These are phyloP conservation scores for Hetaerina titia DNA, from an alignment of 2,888 invertebrate species.

Conservation along the genomic window DNA sequence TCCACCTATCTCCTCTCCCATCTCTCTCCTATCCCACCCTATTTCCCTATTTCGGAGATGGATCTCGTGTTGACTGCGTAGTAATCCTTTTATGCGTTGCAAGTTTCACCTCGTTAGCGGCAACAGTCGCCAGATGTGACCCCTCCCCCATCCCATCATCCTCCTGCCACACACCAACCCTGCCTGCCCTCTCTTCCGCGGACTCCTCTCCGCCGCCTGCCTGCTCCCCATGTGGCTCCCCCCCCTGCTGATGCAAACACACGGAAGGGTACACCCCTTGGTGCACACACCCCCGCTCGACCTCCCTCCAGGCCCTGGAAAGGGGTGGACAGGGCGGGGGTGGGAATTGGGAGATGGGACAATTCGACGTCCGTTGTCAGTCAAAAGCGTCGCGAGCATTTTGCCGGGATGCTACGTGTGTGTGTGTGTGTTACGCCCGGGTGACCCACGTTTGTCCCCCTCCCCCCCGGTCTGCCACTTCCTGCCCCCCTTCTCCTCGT, in stretches of 20 bases:
- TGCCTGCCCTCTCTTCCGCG: not conserved
- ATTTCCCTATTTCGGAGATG: slow-evolving; percentile 24
- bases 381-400: not conserved
- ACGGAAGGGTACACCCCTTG: too few species aligned
- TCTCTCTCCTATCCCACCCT: not conserved
- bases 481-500: too few species aligned
- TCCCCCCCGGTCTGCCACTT: not conserved
- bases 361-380: slow-evolving; percentile 37
- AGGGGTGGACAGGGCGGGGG: not conserved
- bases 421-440: not conserved
- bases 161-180: not conserved
- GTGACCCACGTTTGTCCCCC: not conserved
- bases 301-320: not conserved
- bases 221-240: not conserved
- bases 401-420: not conserved
- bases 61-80: slow-evolving; percentile 55
- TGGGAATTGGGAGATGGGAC: not conserved
- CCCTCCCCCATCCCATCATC: not conserved
- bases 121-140: slow-evolving; percentile 56
- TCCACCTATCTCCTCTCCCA: not conserved
- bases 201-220: not conserved
- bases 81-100: slow-evolving; percentile 59
- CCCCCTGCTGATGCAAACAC: not conserved
- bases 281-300: not conserved
- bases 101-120: slow-evolving; percentile 54